Conservation (phyloP, 2,797 vertebrate genomes). For the Trematomus bernacchii region DNA sequence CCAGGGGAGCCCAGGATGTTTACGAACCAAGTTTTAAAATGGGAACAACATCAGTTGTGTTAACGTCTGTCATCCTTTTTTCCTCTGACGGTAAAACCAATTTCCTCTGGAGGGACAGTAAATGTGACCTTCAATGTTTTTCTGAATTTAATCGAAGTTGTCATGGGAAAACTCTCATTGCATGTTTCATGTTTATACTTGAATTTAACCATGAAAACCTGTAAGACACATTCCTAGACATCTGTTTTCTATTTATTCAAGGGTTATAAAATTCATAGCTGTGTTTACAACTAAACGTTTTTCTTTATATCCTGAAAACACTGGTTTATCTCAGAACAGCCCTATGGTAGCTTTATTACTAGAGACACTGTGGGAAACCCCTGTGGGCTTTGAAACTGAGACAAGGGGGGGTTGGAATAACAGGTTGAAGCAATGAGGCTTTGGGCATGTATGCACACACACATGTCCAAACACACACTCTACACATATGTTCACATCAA, state of each 20-base stretch:
- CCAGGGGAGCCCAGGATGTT: slow-evolving; percentile 39
- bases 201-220: slow-evolving; percentile 9
- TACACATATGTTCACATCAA: slow-evolving; percentile 44
- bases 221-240: neutral
- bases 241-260: slow-evolving; percentile 21
- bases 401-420: slow-evolving; percentile 29
- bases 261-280: neutral
- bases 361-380: slow-evolving; percentile 56
- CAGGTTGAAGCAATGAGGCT: slow-evolving; percentile 38
- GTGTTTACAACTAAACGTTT: slow-evolving; percentile 17
- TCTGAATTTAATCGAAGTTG: slow-evolving; percentile 15
- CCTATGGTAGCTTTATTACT: slow-evolving; percentile 41
- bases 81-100: slow-evolving; percentile 32
- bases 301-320: slow-evolving; percentile 26
- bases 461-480: slow-evolving; percentile 12
- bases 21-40: slow-evolving; percentile 35
- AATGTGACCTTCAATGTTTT: slow-evolving; percentile 29
- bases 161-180: slow-evolving; percentile 33
- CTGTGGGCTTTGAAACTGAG: slow-evolving; percentile 47
- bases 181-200: neutral
- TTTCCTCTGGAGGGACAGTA: slow-evolving; percentile 42
- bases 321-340: neutral
- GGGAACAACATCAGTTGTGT: slow-evolving; percentile 41
- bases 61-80: slow-evolving; percentile 35
- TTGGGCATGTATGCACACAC: slow-evolving; percentile 18